These are phyloP conservation scores for Carpatolechia fugitivella DNA, from an alignment of 2,888 invertebrate genomes.

Conservation along the genomic window DNA sequence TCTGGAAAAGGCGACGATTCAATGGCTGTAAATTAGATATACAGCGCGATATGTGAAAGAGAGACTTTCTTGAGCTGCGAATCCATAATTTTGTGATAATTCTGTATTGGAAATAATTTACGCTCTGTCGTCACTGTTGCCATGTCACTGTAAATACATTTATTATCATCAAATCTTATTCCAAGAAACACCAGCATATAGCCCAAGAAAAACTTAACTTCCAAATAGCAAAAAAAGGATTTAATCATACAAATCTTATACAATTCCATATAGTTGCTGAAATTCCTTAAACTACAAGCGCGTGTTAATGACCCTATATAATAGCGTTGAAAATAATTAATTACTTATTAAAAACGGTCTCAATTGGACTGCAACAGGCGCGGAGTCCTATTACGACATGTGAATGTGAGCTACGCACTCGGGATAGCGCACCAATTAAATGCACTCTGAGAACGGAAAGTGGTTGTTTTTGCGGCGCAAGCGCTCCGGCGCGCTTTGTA, in stretches of 20 bases:
- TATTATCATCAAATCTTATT: too few relatives aligned
- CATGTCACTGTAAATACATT: too few relatives aligned
- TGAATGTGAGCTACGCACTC: slow-evolving; percentile 27
- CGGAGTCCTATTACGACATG: slow-evolving; percentile 22
- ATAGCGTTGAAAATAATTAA: too few relatives aligned
- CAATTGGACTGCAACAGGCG: slow-evolving; percentile 12
- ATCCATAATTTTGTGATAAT: neutral
- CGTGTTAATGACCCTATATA: too few relatives aligned
- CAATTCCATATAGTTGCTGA: too few relatives aligned
- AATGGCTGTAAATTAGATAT: slow-evolving; percentile 15
- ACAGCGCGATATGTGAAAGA: slow-evolving; percentile 17
- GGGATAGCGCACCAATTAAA: slow-evolving; percentile 56
- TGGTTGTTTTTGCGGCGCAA: slow-evolving; percentile 48
- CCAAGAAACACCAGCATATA: neutral
- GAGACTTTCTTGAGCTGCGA: neutral
- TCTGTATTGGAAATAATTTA: neutral
- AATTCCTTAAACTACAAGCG: too few relatives aligned
- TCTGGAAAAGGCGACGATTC: neutral
- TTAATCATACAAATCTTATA: too few relatives aligned
- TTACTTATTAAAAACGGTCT: slow-evolving; percentile 3
- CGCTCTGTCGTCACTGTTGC: neutral
- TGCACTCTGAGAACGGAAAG: slow-evolving; percentile 50
- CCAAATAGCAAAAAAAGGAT: neutral
- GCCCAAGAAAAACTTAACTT: neutral
- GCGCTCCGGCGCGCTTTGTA: slow-evolving; percentile 52